These are phyloP conservation scores for Parnassius apollo DNA, from an alignment of 2,888 invertebrate species.

Conservation along the genomic window DNA sequence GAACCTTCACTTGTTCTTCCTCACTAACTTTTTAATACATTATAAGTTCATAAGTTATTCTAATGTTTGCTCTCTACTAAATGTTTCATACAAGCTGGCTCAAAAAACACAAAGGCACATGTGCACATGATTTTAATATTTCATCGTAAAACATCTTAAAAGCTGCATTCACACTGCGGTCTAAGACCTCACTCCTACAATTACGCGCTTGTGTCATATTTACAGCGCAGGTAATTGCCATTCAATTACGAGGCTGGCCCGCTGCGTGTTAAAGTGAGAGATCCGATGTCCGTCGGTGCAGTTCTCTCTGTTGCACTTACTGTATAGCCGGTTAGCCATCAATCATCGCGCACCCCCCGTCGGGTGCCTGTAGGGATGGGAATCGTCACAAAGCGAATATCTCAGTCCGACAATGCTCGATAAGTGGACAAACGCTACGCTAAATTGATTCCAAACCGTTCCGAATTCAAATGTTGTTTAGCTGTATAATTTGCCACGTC, in stretches of 20 bases:
- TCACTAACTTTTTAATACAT: too few species aligned
- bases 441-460: slow-evolving; percentile 71
- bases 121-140: slow-evolving; percentile 67
- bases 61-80: too few species aligned
- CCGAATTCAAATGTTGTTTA: slow-evolving; percentile 58
- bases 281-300: slow-evolving; percentile 37
- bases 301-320: slow-evolving; percentile 51
- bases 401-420: slow-evolving; percentile 70
- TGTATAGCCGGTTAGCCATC: slow-evolving; percentile 72
- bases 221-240: slow-evolving; percentile 82
- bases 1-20: too few species aligned
- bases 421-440: slow-evolving; percentile 75
- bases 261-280: slow-evolving; percentile 60
- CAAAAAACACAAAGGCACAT: slow-evolving; percentile 26
- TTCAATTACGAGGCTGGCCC: slow-evolving; percentile 77
- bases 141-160: slow-evolving; percentile 70
- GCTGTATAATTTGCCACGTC: slow-evolving; percentile 49
- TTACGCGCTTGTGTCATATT: slow-evolving; percentile 82
- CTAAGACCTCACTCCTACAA: slow-evolving; percentile 74
- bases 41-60: too few species aligned
- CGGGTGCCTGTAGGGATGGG: slow-evolving; percentile 73
- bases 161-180: slow-evolving; percentile 64
- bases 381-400: slow-evolving; percentile 69
- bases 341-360: slow-evolving; percentile 78
- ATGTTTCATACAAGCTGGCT: not conserved